These are phyloP conservation scores for Nothocercus nigrocapillus DNA, from an alignment of 2,113 vertebrate genomes.

Conservation along the genomic window DNA sequence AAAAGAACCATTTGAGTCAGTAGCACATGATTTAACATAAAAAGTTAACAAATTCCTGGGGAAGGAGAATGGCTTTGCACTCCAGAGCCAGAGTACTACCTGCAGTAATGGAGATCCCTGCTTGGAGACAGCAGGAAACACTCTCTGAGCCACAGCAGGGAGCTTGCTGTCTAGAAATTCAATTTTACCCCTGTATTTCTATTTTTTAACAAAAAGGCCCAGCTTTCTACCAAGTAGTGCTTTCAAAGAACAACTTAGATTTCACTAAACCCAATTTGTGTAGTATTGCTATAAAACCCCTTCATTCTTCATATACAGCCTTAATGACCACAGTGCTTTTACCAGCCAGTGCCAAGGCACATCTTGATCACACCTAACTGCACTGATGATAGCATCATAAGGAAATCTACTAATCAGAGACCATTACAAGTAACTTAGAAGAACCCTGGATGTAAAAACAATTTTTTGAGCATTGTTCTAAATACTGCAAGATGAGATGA, in stretches of 20 bases:
- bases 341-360: background rate
- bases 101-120: accelerated
- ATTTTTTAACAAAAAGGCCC: background rate
- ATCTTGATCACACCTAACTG: background rate
- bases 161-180: background rate
- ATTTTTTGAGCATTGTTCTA: background rate
- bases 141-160: background rate
- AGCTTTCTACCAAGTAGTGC: background rate
- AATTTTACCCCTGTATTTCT: background rate
- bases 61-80: background rate
- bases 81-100: accelerated
- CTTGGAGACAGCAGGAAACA: background rate
- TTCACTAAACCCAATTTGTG: background rate
- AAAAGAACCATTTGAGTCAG: background rate
- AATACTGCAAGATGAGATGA: background rate
- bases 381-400: background rate
- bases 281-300: background rate
- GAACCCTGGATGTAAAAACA: background rate
- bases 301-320: background rate
- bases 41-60: background rate
- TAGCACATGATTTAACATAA: background rate
- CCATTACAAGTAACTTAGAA: background rate
- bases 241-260: background rate
- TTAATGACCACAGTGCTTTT: background rate
- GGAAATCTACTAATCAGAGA: background rate